Percentiles rank a stretch among this genome's conserved stretches.
Evolutionary conservation across 2,797 vertebrate genomes (phyloP).

Genomic region (Anguilla megastoma): DNA sequence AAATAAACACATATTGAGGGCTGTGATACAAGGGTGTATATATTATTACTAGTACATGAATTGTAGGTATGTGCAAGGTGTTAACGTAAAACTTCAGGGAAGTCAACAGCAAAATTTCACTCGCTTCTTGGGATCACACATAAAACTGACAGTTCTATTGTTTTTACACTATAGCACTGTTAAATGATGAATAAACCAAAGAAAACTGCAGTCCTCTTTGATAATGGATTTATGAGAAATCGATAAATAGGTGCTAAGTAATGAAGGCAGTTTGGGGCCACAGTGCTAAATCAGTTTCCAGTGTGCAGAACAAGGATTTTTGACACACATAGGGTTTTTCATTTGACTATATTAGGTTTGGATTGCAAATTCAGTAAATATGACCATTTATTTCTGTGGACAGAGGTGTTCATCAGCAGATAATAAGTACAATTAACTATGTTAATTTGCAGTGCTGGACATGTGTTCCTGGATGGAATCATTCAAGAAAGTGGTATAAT

Average conservation of each 20-base stretch:
- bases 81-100: constrained; percentile 52
- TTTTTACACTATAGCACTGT: constrained; percentile 71
- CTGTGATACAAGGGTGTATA: no score
- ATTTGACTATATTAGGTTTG: neutral
- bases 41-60: neutral
- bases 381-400: neutral
- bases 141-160: constrained; percentile 76
- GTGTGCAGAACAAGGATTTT: constrained; percentile 40
- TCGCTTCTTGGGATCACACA: constrained; percentile 74
- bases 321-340: constrained; percentile 43
- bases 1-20: no score
- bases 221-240: constrained; percentile 50
- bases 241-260: constrained; percentile 48
- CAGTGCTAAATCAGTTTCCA: constrained; percentile 53
- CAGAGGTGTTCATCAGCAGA: neutral
- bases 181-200: constrained; percentile 79
- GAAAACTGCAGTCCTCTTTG: constrained; percentile 77
- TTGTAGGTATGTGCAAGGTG: neutral
- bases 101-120: constrained; percentile 74
- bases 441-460: neutral
- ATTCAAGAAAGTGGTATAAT: no score
- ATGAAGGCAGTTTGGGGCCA: constrained; percentile 43
- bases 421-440: neutral
- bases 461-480: neutral
- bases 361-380: neutral